Base-by-base conservation (phyloP, 2,113 vertebrate species). In the Hemiprocne comata region DNA sequence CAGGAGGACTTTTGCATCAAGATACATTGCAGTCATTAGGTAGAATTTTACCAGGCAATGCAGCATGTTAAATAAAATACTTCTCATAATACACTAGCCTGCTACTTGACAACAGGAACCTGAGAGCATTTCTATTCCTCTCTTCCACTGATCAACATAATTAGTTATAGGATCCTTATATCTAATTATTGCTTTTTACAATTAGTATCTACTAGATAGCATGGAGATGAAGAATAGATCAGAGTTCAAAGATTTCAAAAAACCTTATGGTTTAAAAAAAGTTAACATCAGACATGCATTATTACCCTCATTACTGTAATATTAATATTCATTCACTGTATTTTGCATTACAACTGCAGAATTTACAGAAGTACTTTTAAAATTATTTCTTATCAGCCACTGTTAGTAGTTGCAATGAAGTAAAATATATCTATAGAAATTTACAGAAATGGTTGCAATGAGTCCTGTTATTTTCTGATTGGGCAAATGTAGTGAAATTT, bases 101-200 rank as follows among this genome's bases (percentile, higher is more conserved):
- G 53, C 48, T 61, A 91, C 95, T 94, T 51, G 78, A 79, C 60
- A 71, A 42, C 58, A 95, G 70, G 72, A 93, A 77, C 65, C 62
- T 17, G 6, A 96, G 79, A 57, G 29, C 48, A 84, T 94, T 94
- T 87, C 65, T 83, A 70, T 42, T 85, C 40, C 70, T 60, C 86
- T 92, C 57, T 88, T 89, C 87, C 87, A 90, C 50, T 92, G 62
- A 97, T 96, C 95, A 91, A 76, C 83, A 51, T 60, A 93, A 97
- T 96, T 78, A 96, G 64, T 92, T 93, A 90, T 62, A 87, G 61
- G 9, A 61, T 78, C 80, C 87, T 95, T 74, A 48, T 60, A 64
- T 90, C 62, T 96, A 96, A 96, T 73, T 84, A 95, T 31, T 87
- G 79, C 58, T 93, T 89, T 93, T 97, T 85, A 93, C 89, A 84